Evolutionary conservation across 2,113 vertebrate genomes (phyloP).

Genomic region (Gobio gobio): DNA sequence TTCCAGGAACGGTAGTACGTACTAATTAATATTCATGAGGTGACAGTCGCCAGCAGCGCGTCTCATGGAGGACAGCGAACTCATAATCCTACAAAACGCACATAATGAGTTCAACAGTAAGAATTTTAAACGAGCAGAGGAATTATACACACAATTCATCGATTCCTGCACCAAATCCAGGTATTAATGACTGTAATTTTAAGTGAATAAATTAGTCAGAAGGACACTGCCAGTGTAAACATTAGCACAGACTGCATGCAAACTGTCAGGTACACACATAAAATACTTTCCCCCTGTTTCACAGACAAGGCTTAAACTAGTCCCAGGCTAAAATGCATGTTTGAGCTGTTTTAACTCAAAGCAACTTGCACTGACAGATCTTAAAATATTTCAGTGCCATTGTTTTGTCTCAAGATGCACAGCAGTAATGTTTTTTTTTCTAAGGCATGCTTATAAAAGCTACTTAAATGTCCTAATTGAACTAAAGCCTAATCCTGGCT

Average conservation of each 20-base stretch:
- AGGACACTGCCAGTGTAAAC: not conserved
- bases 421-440: too few species aligned
- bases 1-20: not conserved
- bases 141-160: constrained; percentile 75
- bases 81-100: constrained; percentile 60
- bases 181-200: constrained; percentile 54
- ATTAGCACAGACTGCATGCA: not conserved
- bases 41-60: not conserved
- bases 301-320: too few species aligned
- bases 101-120: constrained; percentile 67
- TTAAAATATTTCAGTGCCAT: too few species aligned
- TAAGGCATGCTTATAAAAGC: too few species aligned
- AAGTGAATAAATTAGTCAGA: not conserved
- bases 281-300: too few species aligned
- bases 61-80: constrained; percentile 20
- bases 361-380: too few species aligned
- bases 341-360: too few species aligned
- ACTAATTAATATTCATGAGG: not conserved
- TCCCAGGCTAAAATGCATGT: too few species aligned
- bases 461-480: too few species aligned
- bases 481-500: too few species aligned
- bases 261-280: not conserved
- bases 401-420: too few species aligned
- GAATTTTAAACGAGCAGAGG: constrained; percentile 70
- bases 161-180: constrained; percentile 65